Conservation (phyloP, 2,113 vertebrate species). For the Ceyx margarethae region DNA sequence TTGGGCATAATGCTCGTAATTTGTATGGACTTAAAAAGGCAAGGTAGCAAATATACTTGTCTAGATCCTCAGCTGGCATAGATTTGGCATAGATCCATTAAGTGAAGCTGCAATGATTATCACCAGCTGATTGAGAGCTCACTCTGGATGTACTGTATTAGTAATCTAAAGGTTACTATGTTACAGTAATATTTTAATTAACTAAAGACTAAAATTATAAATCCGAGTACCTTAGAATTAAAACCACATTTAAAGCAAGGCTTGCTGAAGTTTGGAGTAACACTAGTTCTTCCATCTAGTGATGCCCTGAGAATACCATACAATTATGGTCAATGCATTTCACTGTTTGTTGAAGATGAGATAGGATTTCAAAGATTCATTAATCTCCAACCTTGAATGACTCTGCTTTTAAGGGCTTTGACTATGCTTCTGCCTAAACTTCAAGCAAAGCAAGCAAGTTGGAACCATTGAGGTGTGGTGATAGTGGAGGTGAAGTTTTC, state of each 20-base stretch:
- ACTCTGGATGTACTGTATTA: background rate
- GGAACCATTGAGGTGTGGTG: background rate
- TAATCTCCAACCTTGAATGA: slow-evolving; percentile 38
- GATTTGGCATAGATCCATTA: slow-evolving; percentile 10
- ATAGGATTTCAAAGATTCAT: slow-evolving; percentile 39
- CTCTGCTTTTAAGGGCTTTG: slow-evolving; percentile 1
- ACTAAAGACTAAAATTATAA: background rate
- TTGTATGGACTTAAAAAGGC: background rate
- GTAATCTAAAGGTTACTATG: background rate
- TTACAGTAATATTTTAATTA: background rate
- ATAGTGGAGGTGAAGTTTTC: background rate
- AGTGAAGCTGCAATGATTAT: background rate
- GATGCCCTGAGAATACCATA: background rate
- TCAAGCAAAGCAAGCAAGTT: background rate
- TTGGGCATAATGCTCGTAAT: background rate
- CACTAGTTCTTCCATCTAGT: background rate
- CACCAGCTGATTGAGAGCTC: background rate
- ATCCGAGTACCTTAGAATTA: background rate
- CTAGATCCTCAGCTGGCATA: slow-evolving; percentile 10
- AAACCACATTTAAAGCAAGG: background rate
- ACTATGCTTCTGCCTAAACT: background rate
- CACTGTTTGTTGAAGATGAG: slow-evolving; percentile 1
- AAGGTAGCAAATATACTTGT: background rate
- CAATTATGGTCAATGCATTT: slow-evolving; percentile 37
- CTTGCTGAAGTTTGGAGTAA: slow-evolving; percentile 1